phyloP scores from a whole-genome alignment of 2,888 invertebrate species.

The Pollenia angustigena region DNA sequence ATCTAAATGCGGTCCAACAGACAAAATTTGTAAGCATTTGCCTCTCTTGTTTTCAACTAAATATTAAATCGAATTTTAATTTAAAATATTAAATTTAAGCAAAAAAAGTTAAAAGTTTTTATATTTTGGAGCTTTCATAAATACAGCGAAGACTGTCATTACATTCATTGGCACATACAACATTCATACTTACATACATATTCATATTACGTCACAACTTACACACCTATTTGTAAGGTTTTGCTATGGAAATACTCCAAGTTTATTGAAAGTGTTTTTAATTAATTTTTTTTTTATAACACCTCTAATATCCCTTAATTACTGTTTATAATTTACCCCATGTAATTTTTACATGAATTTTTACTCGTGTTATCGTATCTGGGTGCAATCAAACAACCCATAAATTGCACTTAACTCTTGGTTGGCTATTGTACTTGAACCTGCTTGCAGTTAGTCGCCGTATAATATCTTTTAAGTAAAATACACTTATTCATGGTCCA shows the following conservation, averaged over 20 bases:
- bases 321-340: neutral
- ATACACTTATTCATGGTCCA: constrained; percentile 22
- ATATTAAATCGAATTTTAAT: too few relatives aligned
- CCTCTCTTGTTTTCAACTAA: too few relatives aligned
- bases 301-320: constrained; percentile 25
- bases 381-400: constrained; percentile 34
- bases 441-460: constrained; percentile 33
- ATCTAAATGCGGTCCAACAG: too few relatives aligned
- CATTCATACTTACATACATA: too few relatives aligned
- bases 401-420: constrained; percentile 61
- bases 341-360: constrained; percentile 26
- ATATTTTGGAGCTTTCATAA: too few relatives aligned
- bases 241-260: constrained; percentile 6
- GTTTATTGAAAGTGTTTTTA: constrained; percentile 36
- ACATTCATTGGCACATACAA: too few relatives aligned
- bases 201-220: neutral
- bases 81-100: too few relatives aligned
- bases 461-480: constrained; percentile 12
- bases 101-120: too few relatives aligned
- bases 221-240: neutral
- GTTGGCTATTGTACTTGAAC: constrained; percentile 47
- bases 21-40: too few relatives aligned
- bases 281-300: constrained; percentile 14
- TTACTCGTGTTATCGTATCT: neutral
- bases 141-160: too few relatives aligned